Base-by-base conservation (phyloP, 2,888 invertebrate genomes). In the Brassicogethes aeneus region DNA sequence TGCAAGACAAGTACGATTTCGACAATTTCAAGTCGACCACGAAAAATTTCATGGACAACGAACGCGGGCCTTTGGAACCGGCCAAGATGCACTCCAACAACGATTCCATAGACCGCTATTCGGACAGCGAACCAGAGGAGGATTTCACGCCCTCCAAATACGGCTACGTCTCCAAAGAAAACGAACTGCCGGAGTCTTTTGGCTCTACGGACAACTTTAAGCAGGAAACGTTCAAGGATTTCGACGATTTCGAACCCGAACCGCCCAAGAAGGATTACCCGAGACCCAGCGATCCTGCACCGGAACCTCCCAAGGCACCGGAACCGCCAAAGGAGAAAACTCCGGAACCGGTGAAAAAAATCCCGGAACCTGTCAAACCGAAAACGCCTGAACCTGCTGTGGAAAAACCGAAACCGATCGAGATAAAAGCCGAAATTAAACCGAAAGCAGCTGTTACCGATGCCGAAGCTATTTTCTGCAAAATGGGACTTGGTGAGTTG, bases 401-500 rank as follows among this genome's bases (percentile, higher is more conserved):
- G 34, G 41, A 43, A 23, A 41, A 40, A 32, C 41, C 43, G 34
- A 35, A 46, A 23, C 43, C 41, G n/a, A 34, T 17, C 12, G 30
- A 12, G 3, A 33, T 16, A 2, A 14, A 8, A n/a, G 8, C 32
- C 32, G 32, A 47, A 61, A 62, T 39, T 66, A 70, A 41, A 56
- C 67, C 41, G 70, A 73, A 23, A 71, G 71, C 58, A 2, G 47
- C 45, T 13, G 70, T 75, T 59, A 77, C 77, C 46, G 77, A 77
- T 56, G 79, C 82, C 33, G 81, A 81, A 58, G 79, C 80, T 50
- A 79, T 82, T 57, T 82, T 82, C 70, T 76, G 78, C 63, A 77
- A 78, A 65, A 80, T 82, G 75, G 82, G 82, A 55, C 69, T 83
- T 38, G 82, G 83, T 83, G 61, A 80, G 79, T 74, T 29, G 16